Percentiles rank a stretch among this genome's conserved stretches.
These are phyloP conservation scores for Ophioninae sp. DNA, from an alignment of 2,888 invertebrate genomes.

Conservation along the genomic window DNA sequence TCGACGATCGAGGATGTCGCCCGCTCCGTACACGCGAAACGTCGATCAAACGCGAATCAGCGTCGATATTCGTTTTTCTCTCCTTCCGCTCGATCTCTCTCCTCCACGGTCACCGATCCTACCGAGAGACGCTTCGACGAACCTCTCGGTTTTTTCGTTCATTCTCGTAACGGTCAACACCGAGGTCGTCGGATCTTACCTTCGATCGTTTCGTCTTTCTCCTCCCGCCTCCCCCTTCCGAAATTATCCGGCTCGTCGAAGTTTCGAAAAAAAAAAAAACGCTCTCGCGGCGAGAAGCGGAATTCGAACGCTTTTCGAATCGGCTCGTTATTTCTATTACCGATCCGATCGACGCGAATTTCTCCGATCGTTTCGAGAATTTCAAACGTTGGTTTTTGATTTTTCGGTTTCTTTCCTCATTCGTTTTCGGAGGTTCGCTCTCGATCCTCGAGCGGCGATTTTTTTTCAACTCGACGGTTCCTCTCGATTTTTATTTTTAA, in stretches of 20 bases:
- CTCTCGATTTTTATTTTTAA: no score
- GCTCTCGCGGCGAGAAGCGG: no score
- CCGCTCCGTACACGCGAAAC: constrained; percentile 6
- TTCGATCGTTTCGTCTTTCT: not conserved
- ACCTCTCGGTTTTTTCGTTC: constrained; percentile 4
- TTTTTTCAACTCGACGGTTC: no score
- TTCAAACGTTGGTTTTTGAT: no score
- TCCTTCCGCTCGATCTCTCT: not conserved
- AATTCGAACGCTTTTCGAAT: no score
- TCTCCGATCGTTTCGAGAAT: no score
- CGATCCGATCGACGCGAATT: no score
- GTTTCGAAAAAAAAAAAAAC: not conserved
- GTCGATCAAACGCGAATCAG: constrained; percentile 17
- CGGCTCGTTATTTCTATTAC: no score
- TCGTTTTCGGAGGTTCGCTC: no score
- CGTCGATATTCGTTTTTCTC: constrained; percentile 19
- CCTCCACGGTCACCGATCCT: not conserved
- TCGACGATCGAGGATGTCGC: constrained; percentile 64
- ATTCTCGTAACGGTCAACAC: constrained; percentile 2
- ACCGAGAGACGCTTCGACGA: not conserved
- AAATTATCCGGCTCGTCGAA: not conserved
- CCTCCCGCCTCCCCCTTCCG: not conserved
- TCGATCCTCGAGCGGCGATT: no score
- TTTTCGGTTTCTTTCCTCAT: no score
- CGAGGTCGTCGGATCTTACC: constrained; percentile 12